These are phyloP conservation scores for Plusia festucae DNA, from an alignment of 2,888 invertebrate genomes.

Conservation along the genomic window DNA sequence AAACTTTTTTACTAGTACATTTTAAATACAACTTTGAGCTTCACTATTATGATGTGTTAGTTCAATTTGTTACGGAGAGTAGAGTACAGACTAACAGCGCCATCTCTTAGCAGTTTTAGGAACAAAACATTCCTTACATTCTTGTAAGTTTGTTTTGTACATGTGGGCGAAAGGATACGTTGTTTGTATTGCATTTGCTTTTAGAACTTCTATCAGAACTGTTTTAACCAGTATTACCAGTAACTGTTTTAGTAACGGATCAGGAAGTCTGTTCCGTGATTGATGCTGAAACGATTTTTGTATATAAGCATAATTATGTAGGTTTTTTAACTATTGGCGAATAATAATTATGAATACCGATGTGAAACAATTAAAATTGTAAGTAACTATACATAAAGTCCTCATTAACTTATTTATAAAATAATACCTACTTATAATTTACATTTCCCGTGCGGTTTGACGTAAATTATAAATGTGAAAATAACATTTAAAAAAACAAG, in stretches of 20 bases:
- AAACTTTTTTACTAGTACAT: no score
- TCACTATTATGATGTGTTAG: background rate
- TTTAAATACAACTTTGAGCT: background rate
- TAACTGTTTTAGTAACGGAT: no score
- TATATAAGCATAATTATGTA: background rate
- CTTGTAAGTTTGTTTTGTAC: slow-evolving; percentile 17
- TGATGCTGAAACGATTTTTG: no score
- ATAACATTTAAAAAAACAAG: slow-evolving; percentile 46
- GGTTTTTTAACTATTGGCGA: background rate
- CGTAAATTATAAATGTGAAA: slow-evolving; percentile 26
- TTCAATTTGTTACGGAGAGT: background rate
- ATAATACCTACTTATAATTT: no score
- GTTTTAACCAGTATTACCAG: no score
- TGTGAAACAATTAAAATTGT: background rate
- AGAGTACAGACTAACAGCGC: slow-evolving; percentile 28
- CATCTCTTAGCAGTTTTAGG: slow-evolving; percentile 33
- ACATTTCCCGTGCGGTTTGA: slow-evolving; percentile 16
- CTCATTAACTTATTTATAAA: no score
- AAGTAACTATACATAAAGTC: background rate
- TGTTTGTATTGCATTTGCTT: background rate
- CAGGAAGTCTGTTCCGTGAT: no score
- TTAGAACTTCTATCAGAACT: no score
- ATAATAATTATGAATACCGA: background rate
- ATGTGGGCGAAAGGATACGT: background rate
- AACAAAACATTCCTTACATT: slow-evolving; percentile 30